Evolutionary conservation across 2,888 invertebrate genomes (phyloP).

Genomic region (Pyralis farinalis): DNA sequence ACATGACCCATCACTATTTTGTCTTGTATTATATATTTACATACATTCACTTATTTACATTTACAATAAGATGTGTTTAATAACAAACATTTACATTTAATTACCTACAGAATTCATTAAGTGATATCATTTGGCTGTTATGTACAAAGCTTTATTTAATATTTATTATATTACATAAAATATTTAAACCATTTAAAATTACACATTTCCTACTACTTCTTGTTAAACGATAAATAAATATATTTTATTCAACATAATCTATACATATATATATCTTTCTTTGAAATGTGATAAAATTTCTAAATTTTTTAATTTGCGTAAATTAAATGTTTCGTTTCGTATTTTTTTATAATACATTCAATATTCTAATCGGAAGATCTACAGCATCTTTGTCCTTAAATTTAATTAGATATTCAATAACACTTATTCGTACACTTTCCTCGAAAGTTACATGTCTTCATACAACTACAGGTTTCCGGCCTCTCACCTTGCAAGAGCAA

Average conservation of each 20-base stretch:
- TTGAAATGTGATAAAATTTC: too few species aligned
- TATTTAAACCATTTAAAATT: background rate
- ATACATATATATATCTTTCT: too few species aligned
- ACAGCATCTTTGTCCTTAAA: background rate
- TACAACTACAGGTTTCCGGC: slow-evolving; percentile 63
- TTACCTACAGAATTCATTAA: background rate
- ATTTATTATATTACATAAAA: background rate
- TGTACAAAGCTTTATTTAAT: slow-evolving; percentile 24
- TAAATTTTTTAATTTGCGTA: too few species aligned
- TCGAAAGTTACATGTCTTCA: slow-evolving; percentile 21
- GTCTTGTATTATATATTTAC: slow-evolving; percentile 51
- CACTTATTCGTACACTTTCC: slow-evolving; percentile 10
- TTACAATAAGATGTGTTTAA: background rate
- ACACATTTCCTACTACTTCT: too few species aligned
- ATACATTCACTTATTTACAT: slow-evolving; percentile 27
- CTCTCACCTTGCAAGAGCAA: slow-evolving; percentile 66
- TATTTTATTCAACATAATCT: too few species aligned
- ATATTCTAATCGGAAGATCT: slow-evolving; percentile 1
- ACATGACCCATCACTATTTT: slow-evolving; percentile 61
- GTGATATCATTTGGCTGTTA: background rate
- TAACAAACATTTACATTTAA: too few species aligned
- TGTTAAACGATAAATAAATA: too few species aligned
- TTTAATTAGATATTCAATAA: background rate
- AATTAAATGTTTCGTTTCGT: background rate
- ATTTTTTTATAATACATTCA: background rate